Evolutionary conservation across 2,113 vertebrate species (phyloP).

Genomic region (zebrafish (Danio rerio)): GRCz12tu NC_133179.1:64625501-64626000

Average conservation of each 20-base stretch:
- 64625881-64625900: neutral
- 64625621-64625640: slow-evolving; percentile 18
- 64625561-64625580: slow-evolving; percentile 14
- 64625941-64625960: neutral
- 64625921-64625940: neutral
- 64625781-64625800: neutral
- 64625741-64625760: slow-evolving; percentile 9
- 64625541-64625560: slow-evolving; percentile 21
- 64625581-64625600: slow-evolving; percentile 27
- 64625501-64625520: neutral
- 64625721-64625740: neutral
- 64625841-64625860: neutral
- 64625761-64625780: slow-evolving; percentile 8
- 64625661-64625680: slow-evolving; percentile 19
- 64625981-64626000: neutral
- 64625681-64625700: slow-evolving; percentile 16
- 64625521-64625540: neutral
- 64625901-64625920: neutral
- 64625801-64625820: neutral
- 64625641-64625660: neutral
- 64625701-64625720: neutral
- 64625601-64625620: slow-evolving; percentile 24
- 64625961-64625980: neutral
- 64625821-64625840: neutral
- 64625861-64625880: neutral